Conservation (phyloP, 2,797 vertebrate species). For the Kryptopterus vitreolus region DNA sequence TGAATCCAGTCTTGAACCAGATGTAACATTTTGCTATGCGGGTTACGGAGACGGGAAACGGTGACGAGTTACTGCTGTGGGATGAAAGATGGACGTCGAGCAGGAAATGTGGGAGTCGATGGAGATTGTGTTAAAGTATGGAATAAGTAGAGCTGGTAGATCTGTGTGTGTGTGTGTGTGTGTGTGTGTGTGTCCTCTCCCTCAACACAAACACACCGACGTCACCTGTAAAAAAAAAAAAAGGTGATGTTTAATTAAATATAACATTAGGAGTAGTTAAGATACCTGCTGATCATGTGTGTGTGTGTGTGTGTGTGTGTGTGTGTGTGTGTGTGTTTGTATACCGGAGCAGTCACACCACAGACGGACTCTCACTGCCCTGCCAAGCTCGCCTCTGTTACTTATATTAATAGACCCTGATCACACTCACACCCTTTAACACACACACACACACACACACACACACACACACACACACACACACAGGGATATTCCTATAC, state of each 20-base stretch:
- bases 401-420: slow-evolving; percentile 56
- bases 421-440: slow-evolving; percentile 42
- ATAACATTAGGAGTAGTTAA: background rate
- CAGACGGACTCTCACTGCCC: slow-evolving; percentile 61
- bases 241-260: slow-evolving; percentile 24
- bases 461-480: slow-evolving; percentile 44
- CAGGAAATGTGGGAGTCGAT: slow-evolving; percentile 17
- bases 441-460: slow-evolving; percentile 48
- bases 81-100: slow-evolving; percentile 19
- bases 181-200: slow-evolving; percentile 7
- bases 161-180: too few relatives aligned
- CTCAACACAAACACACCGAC: background rate
- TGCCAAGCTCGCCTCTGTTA: slow-evolving; percentile 47
- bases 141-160: slow-evolving; percentile 33
- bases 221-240: slow-evolving; percentile 37
- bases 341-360: slow-evolving; percentile 66
- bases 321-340: slow-evolving; percentile 33
- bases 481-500: slow-evolving; percentile 44
- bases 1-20: background rate
- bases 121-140: slow-evolving; percentile 36
- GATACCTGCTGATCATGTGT: background rate
- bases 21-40: background rate
- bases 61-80: background rate
- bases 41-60: background rate
- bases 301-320: slow-evolving; percentile 8